Evolutionary conservation across 2,888 invertebrate species (phyloP), one percentile per base, ranked within the genome.

Genomic region (Thera obeliscata): DNA sequence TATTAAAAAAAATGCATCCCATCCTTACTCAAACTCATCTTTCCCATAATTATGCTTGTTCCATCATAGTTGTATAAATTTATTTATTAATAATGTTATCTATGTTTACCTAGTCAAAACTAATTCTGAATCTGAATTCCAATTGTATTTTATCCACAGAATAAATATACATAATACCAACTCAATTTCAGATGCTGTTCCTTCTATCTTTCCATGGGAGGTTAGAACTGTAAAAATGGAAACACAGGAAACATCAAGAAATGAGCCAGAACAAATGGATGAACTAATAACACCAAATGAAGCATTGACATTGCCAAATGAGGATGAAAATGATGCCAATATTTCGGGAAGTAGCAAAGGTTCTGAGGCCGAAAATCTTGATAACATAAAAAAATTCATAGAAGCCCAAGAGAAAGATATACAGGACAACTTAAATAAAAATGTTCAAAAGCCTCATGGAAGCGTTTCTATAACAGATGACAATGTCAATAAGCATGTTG

Each of bases 191-290:
- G 96, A 96, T 74, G 95, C 96, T 6, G 91, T 96, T 59, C 96
- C 97, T 6, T 96, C 96, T 68, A 96, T 97, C 64, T 97, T 97
- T 87, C 93, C 95, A 3, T 96, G 96, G 96, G 86, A 77, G 65
- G 79, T 78, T 74, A 73, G 78, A 65, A 73, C 56, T 8, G 58
- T 66, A 46, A 74, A 78, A 56, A 83, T 82, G 80, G 83, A 86
- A 48, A 60, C 69, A 33, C 57, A 69, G 57, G 69, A 63, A 9
- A 61, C 55, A 35, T 35, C 61, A 38, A 61, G 35, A 49, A 57
- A 57, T 57, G 56, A 66, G 22, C 8, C 50, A 35, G 50, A 54
- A 41, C 12, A 48, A 36, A 22, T 48, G 11, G 68, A 72, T 35
- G 59, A 69, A 54, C 35, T 63, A 35, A 3, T 6, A 33, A 5